phyloP scores from a whole-genome alignment of 1,140 invertebrate species.

The Aethina tumida region DNA sequence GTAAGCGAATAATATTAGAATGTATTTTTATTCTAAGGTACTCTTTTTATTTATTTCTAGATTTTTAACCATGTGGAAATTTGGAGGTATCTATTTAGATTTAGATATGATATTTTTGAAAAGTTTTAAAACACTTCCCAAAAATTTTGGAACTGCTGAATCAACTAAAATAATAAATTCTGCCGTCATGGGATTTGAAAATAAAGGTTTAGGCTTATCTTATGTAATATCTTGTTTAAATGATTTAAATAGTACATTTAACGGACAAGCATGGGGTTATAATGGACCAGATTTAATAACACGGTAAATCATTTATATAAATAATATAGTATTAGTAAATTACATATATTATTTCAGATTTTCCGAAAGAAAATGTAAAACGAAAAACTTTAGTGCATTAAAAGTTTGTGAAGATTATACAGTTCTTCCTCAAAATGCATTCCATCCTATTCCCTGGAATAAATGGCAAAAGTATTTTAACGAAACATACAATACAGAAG shows the following conservation, averaged over 20 bases:
- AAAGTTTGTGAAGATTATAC: constrained; percentile 48
- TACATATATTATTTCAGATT: constrained; percentile 6
- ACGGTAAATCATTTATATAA: constrained; percentile 15
- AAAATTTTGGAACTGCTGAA: constrained; percentile 56
- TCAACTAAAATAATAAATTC: constrained; percentile 46
- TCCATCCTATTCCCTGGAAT: constrained; percentile 55
- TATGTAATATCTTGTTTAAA: constrained; percentile 46
- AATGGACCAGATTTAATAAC: constrained; percentile 66
- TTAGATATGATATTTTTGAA: constrained; percentile 61
- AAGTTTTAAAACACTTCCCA: constrained; percentile 43
- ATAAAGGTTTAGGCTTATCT: constrained; percentile 40
- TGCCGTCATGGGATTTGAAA: constrained; percentile 50
- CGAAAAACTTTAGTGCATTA: constrained; percentile 46
- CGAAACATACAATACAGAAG: constrained; percentile 35
- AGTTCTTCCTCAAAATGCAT: constrained; percentile 47
- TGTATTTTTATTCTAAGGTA: background rate
- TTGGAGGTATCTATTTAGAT: constrained; percentile 67
- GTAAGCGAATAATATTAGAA: background rate
- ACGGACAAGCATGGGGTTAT: constrained; percentile 53
- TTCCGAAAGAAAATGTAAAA: constrained; percentile 36
- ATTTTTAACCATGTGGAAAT: constrained; percentile 63
- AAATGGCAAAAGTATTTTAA: constrained; percentile 53
- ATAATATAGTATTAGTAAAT: background rate
- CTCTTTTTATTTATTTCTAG: constrained; percentile 25
- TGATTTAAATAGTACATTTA: constrained; percentile 48